Percentiles rank a stretch among this genome's conserved stretches.
Evolutionary conservation across 37 sponge, comb jelly and placozoan genomes (phyloP).

Genomic region (Spongilla lacustris): DNA sequence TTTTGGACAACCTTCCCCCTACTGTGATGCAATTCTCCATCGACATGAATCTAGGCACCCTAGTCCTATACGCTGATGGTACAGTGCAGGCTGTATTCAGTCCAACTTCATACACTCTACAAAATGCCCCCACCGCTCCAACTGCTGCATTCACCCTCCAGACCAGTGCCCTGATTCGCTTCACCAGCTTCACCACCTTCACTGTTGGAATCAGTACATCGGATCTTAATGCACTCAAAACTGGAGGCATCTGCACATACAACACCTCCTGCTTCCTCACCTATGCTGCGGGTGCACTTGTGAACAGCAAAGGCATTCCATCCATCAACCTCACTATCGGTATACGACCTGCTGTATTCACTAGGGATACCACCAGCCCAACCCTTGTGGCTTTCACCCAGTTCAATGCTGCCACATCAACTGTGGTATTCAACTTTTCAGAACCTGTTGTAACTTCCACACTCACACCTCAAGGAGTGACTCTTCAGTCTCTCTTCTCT

Average conservation of each 20-base stretch:
- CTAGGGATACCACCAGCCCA: constrained; percentile 55
- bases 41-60: constrained; percentile 66
- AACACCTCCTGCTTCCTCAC: constrained; percentile 69
- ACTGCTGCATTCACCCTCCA: constrained; percentile 55
- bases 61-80: constrained; percentile 68
- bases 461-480: constrained; percentile 55
- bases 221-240: constrained; percentile 80
- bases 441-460: constrained; percentile 69
- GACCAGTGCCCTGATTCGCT: constrained; percentile 38
- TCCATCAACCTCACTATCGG: constrained; percentile 63
- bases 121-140: constrained; percentile 49
- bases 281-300: constrained; percentile 65
- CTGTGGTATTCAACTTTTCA: constrained; percentile 66
- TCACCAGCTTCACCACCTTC: constrained; percentile 53
- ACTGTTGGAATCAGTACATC: constrained; percentile 38
- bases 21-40: constrained; percentile 45
- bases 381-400: constrained; percentile 50
- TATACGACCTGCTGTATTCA: constrained; percentile 29
- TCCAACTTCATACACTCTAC: constrained; percentile 61
- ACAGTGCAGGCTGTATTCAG: constrained; percentile 56
- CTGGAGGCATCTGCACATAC: constrained; percentile 60
- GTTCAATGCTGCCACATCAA: constrained; percentile 71
- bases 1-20: constrained; percentile 79
- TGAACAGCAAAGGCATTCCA: constrained; percentile 68
- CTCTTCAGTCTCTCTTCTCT: constrained; percentile 73